phyloP scores from a whole-genome alignment of 2,113 vertebrate species.

The Chelonoidis abingdonii region DNA sequence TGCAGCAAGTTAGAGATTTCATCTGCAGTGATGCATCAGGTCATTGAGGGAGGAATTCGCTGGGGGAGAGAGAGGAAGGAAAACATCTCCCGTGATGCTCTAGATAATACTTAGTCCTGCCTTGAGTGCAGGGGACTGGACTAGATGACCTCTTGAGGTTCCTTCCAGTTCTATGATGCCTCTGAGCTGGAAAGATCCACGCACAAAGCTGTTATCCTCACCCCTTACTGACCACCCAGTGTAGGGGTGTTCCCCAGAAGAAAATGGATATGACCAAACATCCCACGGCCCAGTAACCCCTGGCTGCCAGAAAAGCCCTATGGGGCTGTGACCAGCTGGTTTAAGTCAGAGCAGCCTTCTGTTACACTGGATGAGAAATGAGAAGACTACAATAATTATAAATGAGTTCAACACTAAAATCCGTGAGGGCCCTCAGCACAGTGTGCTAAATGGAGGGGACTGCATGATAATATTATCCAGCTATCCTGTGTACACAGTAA shows the following conservation, averaged over 20 bases:
- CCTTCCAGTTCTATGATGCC: no score
- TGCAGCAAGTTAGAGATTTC: no score
- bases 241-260: fast-evolving
- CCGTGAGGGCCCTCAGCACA: background rate
- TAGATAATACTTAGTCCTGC: no score
- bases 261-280: background rate
- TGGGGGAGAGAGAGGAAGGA: no score
- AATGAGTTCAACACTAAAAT: background rate
- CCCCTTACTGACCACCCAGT: background rate
- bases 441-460: background rate
- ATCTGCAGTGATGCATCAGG: no score
- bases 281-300: background rate
- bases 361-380: background rate
- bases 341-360: background rate
- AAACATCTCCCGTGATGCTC: no score
- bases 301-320: background rate
- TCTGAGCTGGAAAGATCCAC: no score
- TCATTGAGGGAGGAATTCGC: no score
- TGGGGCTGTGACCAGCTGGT: background rate
- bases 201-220: background rate
- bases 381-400: background rate
- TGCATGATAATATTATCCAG: background rate
- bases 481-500: fast-evolving
- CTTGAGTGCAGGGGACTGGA: no score
- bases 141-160: no score